phyloP scores from a whole-genome alignment of 2,888 invertebrate genomes.

The Conus canariensis region DNA sequence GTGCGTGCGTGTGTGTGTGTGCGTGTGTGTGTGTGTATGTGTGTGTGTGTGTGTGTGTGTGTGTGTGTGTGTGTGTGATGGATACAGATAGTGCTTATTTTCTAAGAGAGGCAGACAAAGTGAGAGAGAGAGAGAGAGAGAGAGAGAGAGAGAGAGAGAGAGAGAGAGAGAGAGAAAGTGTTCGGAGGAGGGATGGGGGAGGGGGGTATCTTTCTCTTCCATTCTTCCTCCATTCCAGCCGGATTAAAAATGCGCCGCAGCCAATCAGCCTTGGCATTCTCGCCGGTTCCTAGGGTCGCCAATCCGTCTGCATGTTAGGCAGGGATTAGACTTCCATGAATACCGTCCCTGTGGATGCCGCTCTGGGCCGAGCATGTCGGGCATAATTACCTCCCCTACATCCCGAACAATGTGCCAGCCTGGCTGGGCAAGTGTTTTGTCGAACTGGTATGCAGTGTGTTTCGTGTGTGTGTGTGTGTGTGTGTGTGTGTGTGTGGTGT shows the following conservation, averaged over 20 bases:
- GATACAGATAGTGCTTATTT: too few relatives aligned
- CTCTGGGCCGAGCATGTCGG: not conserved
- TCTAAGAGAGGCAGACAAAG: too few relatives aligned
- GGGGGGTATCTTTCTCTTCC: not conserved
- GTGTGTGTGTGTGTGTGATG: too few relatives aligned
- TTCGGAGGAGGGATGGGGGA: too few relatives aligned
- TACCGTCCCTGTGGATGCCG: not conserved
- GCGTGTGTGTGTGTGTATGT: too few relatives aligned
- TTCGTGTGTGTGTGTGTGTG: not conserved
- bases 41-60: too few relatives aligned
- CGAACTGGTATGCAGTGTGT: not conserved
- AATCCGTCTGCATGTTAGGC: constrained; percentile 3
- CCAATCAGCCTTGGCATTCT: not conserved
- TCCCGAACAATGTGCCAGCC: not conserved
- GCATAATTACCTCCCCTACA: not conserved
- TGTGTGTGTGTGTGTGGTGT: not conserved
- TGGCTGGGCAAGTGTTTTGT: not conserved
- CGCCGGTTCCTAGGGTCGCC: not conserved
- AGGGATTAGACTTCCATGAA: constrained; percentile 2
- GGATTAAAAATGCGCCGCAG: not conserved
- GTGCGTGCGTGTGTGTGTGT: not conserved
- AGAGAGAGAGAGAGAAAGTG: too few relatives aligned
- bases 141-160: too few relatives aligned
- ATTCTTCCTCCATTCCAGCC: not conserved
- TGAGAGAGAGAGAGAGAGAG: too few relatives aligned